Evolutionary conservation across 2,113 vertebrate genomes (phyloP).

Genomic region (Dipodomys stephensi): DNA sequence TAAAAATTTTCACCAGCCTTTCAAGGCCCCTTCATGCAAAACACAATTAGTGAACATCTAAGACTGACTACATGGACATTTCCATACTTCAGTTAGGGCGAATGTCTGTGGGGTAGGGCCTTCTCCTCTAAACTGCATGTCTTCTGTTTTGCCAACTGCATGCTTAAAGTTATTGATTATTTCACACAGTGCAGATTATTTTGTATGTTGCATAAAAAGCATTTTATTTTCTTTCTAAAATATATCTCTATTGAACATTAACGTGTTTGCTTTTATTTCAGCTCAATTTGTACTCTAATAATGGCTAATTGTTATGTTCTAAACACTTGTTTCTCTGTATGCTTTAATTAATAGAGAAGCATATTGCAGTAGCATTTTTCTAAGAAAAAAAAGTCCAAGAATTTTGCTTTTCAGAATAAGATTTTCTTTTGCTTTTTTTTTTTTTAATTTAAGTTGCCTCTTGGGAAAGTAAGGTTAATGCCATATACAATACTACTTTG

Average conservation of each 20-base stretch:
- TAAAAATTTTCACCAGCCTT: conserved; percentile 79
- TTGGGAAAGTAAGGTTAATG: conserved; percentile 88
- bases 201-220: conserved; percentile 80
- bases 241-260: conserved; percentile 88
- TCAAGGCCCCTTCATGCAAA: conserved; percentile 75
- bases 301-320: conserved; percentile 89
- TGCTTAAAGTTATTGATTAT: conserved; percentile 84
- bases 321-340: conserved; percentile 85
- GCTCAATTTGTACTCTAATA: conserved; percentile 88
- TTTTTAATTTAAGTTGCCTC: conserved; percentile 82
- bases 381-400: conserved; percentile 77
- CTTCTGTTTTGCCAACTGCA: conserved; percentile 86
- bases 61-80: conserved; percentile 66
- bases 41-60: conserved; percentile 71
- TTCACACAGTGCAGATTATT: conserved; percentile 77
- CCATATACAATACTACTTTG: conserved; percentile 90
- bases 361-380: conserved; percentile 82
- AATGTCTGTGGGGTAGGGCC: conserved; percentile 72
- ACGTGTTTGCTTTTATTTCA: conserved; percentile 89
- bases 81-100: conserved; percentile 70
- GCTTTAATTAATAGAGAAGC: conserved; percentile 86
- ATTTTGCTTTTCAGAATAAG: conserved; percentile 85
- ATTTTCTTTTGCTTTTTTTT: conserved; percentile 81
- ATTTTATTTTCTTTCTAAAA: conserved; percentile 85
- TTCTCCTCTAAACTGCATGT: conserved; percentile 87